phyloP scores from a whole-genome alignment of 1,140 invertebrate species.

The Microplitis demolitor region DNA sequence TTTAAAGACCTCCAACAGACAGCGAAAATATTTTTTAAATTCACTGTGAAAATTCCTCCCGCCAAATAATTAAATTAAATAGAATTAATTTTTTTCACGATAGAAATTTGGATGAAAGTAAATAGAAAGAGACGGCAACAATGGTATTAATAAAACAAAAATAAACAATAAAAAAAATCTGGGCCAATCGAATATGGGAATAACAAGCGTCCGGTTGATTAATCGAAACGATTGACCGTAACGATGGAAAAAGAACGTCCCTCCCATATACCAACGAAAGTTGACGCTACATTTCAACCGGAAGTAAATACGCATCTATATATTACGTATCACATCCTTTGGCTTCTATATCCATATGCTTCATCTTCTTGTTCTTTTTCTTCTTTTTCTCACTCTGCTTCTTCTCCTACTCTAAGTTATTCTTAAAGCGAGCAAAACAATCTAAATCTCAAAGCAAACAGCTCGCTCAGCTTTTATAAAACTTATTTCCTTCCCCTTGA shows the following conservation, averaged over 20 bases:
- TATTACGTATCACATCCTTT: too few species aligned
- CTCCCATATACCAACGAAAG: neutral
- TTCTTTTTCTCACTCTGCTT: neutral
- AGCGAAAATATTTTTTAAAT: neutral
- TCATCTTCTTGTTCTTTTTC: neutral
- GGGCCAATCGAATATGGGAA: slow-evolving; percentile 1
- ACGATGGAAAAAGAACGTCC: slow-evolving; percentile 7
- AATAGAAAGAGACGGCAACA: neutral
- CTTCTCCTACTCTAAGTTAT: neutral
- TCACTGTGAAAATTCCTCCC: neutral
- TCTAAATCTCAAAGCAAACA: neutral
- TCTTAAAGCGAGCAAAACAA: too few species aligned
- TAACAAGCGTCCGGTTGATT: neutral
- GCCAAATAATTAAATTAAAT: too few species aligned
- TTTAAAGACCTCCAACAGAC: neutral
- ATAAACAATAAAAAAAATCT: neutral
- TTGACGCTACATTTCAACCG: neutral
- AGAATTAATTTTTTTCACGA: too few species aligned
- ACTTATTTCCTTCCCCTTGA: neutral
- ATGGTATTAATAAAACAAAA: neutral
- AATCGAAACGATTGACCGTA: slow-evolving; percentile 10
- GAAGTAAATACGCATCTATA: too few species aligned
- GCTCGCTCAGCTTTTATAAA: neutral
- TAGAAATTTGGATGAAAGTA: neutral
- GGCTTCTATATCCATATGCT: neutral